Evolutionary conservation across 2,113 vertebrate species (phyloP), one percentile per base, ranked within the genome.

Genomic region (Tauraco erythrolophus): DNA sequence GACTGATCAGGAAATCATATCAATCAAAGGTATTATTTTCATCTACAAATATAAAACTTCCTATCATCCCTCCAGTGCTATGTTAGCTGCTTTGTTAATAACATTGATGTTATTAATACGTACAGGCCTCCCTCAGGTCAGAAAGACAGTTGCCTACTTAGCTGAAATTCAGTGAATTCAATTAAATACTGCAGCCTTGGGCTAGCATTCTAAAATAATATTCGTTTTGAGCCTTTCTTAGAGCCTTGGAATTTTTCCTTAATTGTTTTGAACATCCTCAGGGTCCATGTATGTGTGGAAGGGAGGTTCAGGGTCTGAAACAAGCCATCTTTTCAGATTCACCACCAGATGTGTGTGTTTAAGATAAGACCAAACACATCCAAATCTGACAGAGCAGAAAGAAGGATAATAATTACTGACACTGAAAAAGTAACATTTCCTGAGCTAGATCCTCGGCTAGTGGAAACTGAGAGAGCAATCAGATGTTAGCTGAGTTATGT

Each of bases 111-210:
- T 96, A 93, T 86, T 97, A 88, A 91, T 87, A 91, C 60, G 80
- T 70, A 66, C 54, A 93, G 72, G 57, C 35, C 35, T 97, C 81
- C 89, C 94, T 85, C 37, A 80, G 87, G 88, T 93, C 93, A 89
- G 70, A 92, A 74, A 64, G 43, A 89, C 89, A 95, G 94, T 91
- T 95, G 81, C 51, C 77, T 97, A 68, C 62, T 92, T 95, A 94
- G 91, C 91, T 96, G 86, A 94, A 96, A 96, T 95, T 95, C 88
- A 83, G 33, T 46, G 13, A 96, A 97, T 94, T 95, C 64, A 95
- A 95, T 96, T 92, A 97, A 96, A 96, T 69, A 50, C 60, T 68
- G 48, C 48, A 76, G 87, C 91, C 82, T 88, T 82, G 77, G 85
- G 95, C 92, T 79, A 94, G 31, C 11, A 3, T 70, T 92, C 68